A percentile compares a stretch with the other conserved stretches of the same genome.
phyloP scores from a whole-genome alignment of 2,797 vertebrate genomes.

The Tenualosa ilisha region DNA sequence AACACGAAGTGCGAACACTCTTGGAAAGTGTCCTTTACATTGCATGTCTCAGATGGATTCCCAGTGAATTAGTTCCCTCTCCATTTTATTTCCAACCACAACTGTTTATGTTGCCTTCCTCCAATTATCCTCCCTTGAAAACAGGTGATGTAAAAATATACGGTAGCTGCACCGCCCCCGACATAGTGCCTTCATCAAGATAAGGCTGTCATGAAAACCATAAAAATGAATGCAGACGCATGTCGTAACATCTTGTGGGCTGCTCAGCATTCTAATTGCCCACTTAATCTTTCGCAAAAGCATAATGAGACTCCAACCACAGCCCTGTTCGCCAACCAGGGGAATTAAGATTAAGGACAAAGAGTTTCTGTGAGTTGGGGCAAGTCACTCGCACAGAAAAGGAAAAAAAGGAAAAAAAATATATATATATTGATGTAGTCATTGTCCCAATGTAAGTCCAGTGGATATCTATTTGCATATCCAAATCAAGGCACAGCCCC shows the following conservation, averaged over 20 bases:
- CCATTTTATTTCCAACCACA: neutral
- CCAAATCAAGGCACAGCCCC: neutral
- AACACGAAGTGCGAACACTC: too few species aligned
- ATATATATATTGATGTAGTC: constrained; percentile 16
- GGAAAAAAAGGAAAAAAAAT: constrained; percentile 22
- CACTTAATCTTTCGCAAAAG: constrained; percentile 76
- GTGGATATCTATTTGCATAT: constrained; percentile 9
- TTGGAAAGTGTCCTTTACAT: neutral
- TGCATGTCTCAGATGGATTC: neutral
- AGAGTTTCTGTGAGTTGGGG: constrained; percentile 26
- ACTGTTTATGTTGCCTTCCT: neutral
- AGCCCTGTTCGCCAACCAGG: constrained; percentile 65
- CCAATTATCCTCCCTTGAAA: neutral
- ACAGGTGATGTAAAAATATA: neutral
- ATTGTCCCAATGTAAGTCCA: neutral
- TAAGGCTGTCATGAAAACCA: constrained; percentile 53
- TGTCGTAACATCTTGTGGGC: constrained; percentile 75
- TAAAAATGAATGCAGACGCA: constrained; percentile 81
- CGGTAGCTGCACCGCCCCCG: neutral
- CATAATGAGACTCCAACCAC: constrained; percentile 72
- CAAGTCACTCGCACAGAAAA: constrained; percentile 26
- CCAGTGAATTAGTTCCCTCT: neutral
- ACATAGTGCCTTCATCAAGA: neutral
- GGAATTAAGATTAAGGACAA: constrained; percentile 77
- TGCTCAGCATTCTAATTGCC: constrained; percentile 78